Base-by-base conservation (phyloP, 1,140 invertebrate genomes). In the Latrodectus geometricus region DNA sequence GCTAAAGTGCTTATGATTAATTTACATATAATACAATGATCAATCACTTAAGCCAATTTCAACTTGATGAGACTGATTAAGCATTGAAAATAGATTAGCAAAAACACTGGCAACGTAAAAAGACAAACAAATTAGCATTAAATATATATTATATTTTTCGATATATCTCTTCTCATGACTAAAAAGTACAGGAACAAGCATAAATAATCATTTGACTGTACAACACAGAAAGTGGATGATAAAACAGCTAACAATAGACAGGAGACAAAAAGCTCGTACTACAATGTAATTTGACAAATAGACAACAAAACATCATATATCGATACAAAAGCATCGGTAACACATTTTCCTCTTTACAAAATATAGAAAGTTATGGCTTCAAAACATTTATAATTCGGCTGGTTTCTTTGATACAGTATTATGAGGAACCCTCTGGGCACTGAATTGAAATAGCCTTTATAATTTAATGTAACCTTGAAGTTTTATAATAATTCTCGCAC, bases 181-280 rank as follows among this genome's bases (percentile, higher is more conserved):
- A 86, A 86, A 86, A 86, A 49, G 72, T 86, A 86, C 74, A 86
- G 75, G 83, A 86, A 86, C 83, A 86, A 78, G 61, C 74, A 77
- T 86, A 86, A 86, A 86, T 86, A 86, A 86, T 86, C 83, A 86
- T 86, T 49, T 86, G 83, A 86, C 83, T 86, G 83, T 86, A 86
- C 83, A 86, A 72, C 75, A 86, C 83, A 77, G 48, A 84, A 61
- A 78, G 70, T 77, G 50, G 54, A 86, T 61, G 9, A 72, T n/a
- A 21, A 73, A 86, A 78, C 74, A 77, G 66, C 74, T 70, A 84
- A 84, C 72, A 77, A 70, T 9, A 86, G 74, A 77, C 74, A 68
- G 23, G 65, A 49, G 48, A 68, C 66, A 50, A 77, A 79, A 86
- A 78, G 83, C 83, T 86, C 83, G 23, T 86, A 77, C 83, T 86